Percentiles rank a stretch among this genome's conserved stretches.
Conservation (phyloP, 2,797 vertebrate species). For the Pangasius larnaudii region DNA sequence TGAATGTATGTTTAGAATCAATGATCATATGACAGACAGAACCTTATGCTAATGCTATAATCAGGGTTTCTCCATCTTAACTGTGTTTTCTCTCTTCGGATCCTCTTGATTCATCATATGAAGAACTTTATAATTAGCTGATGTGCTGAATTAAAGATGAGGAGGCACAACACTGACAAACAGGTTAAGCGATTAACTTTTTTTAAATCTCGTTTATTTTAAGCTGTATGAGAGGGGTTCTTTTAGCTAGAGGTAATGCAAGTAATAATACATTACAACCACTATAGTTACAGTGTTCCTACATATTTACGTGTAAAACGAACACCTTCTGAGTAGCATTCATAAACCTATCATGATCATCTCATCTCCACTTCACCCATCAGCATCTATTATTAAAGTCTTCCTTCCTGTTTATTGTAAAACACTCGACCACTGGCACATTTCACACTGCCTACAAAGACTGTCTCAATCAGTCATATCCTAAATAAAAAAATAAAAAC, state of each 20-base stretch:
- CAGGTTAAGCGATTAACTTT: background rate
- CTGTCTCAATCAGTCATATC: background rate
- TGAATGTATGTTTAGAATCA: background rate
- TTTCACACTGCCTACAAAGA: background rate
- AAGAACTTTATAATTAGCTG: conserved; percentile 15
- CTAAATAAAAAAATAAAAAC: background rate
- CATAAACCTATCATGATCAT: background rate
- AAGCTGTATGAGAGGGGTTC: background rate
- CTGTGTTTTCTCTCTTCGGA: background rate
- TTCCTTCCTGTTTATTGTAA: background rate
- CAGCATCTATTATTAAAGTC: background rate
- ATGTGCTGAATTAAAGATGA: conserved; percentile 3
- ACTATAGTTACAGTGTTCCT: background rate
- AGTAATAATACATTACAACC: background rate
- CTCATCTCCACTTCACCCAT: background rate
- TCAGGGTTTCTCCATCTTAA: background rate
- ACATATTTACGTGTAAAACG: background rate
- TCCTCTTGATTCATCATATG: background rate
- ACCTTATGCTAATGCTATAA: background rate
- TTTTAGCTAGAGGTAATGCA: background rate
- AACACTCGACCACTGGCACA: background rate
- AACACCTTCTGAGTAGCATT: background rate
- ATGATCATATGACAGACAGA: background rate
- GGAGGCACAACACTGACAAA: conserved; percentile 11
- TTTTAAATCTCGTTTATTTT: background rate